Conservation (phyloP, 2,888 invertebrate species). For the Toxonevra muliebris region DNA sequence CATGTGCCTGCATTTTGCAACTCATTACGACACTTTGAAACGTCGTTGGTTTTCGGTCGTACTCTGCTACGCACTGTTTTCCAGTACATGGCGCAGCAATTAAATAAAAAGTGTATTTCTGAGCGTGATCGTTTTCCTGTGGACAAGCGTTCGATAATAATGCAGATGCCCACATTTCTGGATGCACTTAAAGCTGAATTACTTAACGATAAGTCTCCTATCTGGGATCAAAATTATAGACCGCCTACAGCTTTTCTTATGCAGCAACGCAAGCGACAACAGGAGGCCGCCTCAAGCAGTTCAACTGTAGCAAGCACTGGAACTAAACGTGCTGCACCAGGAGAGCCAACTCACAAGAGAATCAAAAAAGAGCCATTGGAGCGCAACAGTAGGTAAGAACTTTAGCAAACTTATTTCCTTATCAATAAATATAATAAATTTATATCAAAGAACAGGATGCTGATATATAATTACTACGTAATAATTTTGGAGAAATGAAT, state of each 20-base stretch:
- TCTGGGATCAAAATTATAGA: constrained; percentile 93
- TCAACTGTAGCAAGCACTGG: constrained; percentile 35
- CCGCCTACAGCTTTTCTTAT: constrained; percentile 60
- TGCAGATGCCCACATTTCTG: constrained; percentile 92
- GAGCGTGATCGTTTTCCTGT: constrained; percentile 90
- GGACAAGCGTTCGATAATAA: constrained; percentile 81
- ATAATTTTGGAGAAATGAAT: no score
- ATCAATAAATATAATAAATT: no score
- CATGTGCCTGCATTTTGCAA: constrained; percentile 96
- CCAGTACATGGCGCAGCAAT: constrained; percentile 80
- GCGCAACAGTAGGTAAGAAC: constrained; percentile 46
- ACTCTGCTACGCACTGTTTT: constrained; percentile 87
- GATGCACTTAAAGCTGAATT: constrained; percentile 89
- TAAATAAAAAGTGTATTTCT: constrained; percentile 89
- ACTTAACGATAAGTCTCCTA: constrained; percentile 84
- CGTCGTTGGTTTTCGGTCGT: constrained; percentile 89
- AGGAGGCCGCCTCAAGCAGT: constrained; percentile 48
- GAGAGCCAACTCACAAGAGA: constrained; percentile 60
- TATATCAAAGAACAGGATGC: no score
- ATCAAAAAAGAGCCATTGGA: constrained; percentile 63
- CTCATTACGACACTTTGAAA: constrained; percentile 89
- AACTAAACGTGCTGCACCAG: constrained; percentile 47
- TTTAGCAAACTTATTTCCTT: no score
- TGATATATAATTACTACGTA: no score
- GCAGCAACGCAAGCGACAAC: constrained; percentile 62